Conservation (phyloP, 2,113 vertebrate species). For the Probosciger aterrimus region DNA sequence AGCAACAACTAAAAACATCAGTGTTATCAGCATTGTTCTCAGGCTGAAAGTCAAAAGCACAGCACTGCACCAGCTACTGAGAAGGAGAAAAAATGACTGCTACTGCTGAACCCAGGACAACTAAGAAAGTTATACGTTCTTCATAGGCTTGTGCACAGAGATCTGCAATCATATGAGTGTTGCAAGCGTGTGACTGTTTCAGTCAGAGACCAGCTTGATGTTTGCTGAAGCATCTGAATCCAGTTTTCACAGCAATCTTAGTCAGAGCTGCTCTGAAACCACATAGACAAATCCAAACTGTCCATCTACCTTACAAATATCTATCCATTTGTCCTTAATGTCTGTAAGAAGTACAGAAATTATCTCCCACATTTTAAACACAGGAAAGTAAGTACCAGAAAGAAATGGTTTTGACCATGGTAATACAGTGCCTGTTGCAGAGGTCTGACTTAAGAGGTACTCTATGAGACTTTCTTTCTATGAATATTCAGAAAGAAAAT, state of each 20-base stretch:
- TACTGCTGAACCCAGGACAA: too few species aligned
- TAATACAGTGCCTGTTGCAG: not conserved
- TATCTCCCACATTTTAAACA: not conserved
- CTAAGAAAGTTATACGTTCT: not conserved
- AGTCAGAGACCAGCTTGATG: fast-evolving
- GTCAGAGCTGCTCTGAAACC: not conserved
- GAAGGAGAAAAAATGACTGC: too few species aligned
- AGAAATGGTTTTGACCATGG: not conserved
- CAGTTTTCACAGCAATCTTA: not conserved
- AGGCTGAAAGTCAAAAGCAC: too few species aligned
- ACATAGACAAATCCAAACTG: not conserved
- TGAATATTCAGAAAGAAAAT: not conserved
- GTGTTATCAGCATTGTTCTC: too few species aligned
- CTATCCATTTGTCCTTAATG: not conserved
- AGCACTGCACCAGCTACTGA: too few species aligned
- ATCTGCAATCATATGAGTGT: not conserved
- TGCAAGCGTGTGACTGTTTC: not conserved
- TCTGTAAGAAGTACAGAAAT: not conserved
- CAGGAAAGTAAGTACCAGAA: not conserved
- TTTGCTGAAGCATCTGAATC: not conserved
- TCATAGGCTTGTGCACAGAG: not conserved
- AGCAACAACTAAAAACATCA: too few species aligned
- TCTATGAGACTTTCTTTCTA: not conserved
- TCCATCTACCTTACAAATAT: not conserved
- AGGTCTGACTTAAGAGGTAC: not conserved